Conservation (phyloP, 2,888 invertebrate genomes). For the Amblyteles armatorius region DNA sequence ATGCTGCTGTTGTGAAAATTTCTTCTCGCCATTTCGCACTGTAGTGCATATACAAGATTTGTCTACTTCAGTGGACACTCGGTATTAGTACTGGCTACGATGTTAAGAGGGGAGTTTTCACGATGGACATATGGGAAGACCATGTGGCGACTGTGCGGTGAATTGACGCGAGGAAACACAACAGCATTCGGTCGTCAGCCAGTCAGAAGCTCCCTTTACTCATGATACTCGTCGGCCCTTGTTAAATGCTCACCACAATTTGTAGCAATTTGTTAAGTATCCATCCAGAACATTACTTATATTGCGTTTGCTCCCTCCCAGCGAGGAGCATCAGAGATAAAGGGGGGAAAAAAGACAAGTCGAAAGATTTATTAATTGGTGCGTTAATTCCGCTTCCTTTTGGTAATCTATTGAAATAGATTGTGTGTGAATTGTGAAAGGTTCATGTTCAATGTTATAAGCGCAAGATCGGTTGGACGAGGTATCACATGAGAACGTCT, state of each 20-base stretch:
- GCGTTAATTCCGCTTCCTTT: background rate
- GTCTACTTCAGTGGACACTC: constrained; percentile 75
- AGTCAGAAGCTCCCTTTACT: constrained; percentile 22
- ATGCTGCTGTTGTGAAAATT: constrained; percentile 64
- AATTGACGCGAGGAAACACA: constrained; percentile 47
- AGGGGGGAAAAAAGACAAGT: constrained; percentile 45
- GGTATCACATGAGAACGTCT: background rate
- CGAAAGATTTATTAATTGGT: constrained; percentile 58
- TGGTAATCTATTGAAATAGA: background rate
- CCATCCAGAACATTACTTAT: constrained; percentile 83
- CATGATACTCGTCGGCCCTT: constrained; percentile 58
- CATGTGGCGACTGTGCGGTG: constrained; percentile 81
- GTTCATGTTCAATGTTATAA: constrained; percentile 24
- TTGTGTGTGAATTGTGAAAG: background rate
- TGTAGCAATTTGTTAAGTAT: constrained; percentile 85
- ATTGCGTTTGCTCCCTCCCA: constrained; percentile 78
- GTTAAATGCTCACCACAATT: constrained; percentile 83
- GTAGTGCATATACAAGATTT: constrained; percentile 73
- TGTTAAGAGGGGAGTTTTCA: constrained; percentile 57
- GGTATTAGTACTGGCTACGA: constrained; percentile 69
- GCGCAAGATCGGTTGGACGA: constrained; percentile 25
- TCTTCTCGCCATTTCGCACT: constrained; percentile 65
- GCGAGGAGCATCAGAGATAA: constrained; percentile 30
- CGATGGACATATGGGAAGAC: constrained; percentile 83
- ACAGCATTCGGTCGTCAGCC: constrained; percentile 32